Percentiles rank a stretch among this genome's conserved stretches.
phyloP scores from a whole-genome alignment of 2,888 invertebrate species.

The Tipula unca region DNA sequence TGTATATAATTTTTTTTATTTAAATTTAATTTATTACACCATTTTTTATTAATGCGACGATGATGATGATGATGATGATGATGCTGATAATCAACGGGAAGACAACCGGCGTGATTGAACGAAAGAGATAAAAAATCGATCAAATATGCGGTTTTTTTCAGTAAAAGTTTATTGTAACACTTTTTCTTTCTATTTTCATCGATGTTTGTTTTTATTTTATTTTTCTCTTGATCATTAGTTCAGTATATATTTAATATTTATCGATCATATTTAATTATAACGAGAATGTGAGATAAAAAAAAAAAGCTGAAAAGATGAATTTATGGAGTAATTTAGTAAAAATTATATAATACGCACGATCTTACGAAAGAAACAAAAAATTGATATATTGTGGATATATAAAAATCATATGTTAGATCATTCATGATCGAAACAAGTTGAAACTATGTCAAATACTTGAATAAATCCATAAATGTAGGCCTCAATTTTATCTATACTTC shows the following conservation, averaged over 20 bases:
- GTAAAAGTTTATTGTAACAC: constrained; percentile 14
- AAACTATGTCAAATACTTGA: not conserved
- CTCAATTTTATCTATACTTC: not conserved
- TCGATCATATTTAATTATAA: not conserved
- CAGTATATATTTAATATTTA: not conserved
- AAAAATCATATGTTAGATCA: not conserved
- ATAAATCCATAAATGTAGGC: not conserved
- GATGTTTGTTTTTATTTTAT: not conserved
- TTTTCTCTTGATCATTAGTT: not conserved
- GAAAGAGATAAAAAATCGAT: constrained; percentile 4
- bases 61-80: not conserved
- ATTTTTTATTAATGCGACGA: not conserved
- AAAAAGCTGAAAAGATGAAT: not conserved
- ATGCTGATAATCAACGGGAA: not conserved
- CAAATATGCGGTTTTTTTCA: not conserved
- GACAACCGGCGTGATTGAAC: not conserved
- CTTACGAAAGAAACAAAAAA: not conserved
- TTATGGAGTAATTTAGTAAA: not conserved
- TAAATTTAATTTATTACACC: not conserved
- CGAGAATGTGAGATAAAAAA: not conserved
- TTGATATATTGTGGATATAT: not conserved
- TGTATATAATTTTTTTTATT: not conserved
- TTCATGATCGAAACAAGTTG: not conserved
- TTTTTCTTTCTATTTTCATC: constrained; percentile 1
- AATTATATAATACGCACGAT: not conserved